Base-by-base conservation (phyloP, 2,113 vertebrate species). In the Ciconia boyciana region DNA sequence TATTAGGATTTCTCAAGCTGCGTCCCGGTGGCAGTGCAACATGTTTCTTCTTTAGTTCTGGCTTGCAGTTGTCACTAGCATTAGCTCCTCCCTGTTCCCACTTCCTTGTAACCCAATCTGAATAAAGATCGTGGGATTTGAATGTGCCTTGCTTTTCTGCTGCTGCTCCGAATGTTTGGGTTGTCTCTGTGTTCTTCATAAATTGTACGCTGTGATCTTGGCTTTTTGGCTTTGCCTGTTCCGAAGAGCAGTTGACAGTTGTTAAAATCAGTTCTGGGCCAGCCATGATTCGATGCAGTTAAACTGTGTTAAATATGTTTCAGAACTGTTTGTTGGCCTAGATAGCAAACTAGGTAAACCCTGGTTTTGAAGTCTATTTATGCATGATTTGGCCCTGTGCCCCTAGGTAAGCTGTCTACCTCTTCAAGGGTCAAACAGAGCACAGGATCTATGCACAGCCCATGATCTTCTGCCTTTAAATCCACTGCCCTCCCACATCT, bases 291-390 rank as follows among this genome's bases (percentile, higher is more conserved):
- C 70, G 94, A 95, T 95, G 87, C 22, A 21, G 93, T 95, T 95
- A 94, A 96, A 93, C 76, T 96, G 90, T 96, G 95, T 95, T 96
- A 97, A 97, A 95, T 91, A 41, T 69, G 89, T 94, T 95, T 93
- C 96, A 95, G 91, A 96, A 94, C 84, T 85, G 81, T 95, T 95
- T 95, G 90, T 92, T 97, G 96, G 96, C 97, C 95, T 93, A 95
- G 89, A 97, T 94, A 95, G 87, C 89, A 95, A 95, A 93, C 84
- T 71, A 94, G 94, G 96, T 81, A 91, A 95, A 95, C 75, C 21
- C 68, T 90, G 64, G 13, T 31, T 90, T 93, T 85, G 93, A 21
- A 83, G 88, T 77, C 93, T 94, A 65, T 95, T 94, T 93, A 16
- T 70, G 75, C 51, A 25, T 62, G 55, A 22, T 93, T 83, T 75